Base-by-base conservation (phyloP, 2,797 vertebrate species). In the Nannoperca obscura region DNA sequence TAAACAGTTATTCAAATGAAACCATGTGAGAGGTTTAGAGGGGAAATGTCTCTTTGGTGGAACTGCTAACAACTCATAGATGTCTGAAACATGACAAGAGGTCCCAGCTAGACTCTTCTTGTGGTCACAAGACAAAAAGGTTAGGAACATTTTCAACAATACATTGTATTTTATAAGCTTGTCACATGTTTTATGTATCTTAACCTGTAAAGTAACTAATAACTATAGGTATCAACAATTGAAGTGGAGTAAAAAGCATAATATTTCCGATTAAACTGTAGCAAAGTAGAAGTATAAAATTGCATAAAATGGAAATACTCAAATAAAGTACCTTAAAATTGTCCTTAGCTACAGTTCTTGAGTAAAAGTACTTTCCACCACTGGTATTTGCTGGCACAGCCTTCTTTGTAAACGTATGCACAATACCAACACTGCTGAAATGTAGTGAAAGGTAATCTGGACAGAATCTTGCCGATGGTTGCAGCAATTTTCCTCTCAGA, bases 401-500 rank as follows among this genome's bases (percentile, higher is more conserved):
- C 2, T 63, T 27, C 24, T 27, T 27, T 27, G 24, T 27, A 61
- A 50, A 70, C 12, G 12, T 8, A 34, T 4, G 17, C 17, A 47
- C 10, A 15, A 22, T 13, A 17, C 4, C 50, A 46, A 13, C 49
- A 27, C 22, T 50, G 24, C 11, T 19, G 8, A 36, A 40, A 22
- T 58, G 49, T 5, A 36, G 4, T 46, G 20, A 69, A 72, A 57
- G 40, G 4, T 66, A 27, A 62, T 52, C 58, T 69, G 34, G 15
- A 38, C 58, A 54, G 58, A 55, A 54, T 59, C 27, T n/a, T 57
- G 50, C 22, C 1, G 10, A 54, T 20, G 11, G n/a, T 38, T 42
- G 72, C 27, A 38, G 42, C 44, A n/a, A 32, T 71, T 71, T 74
- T 78, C 63, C 64, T 64, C 58, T 64, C 79, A 76, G 60, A 59